Evolutionary conservation across 2,113 vertebrate genomes (phyloP).

Genomic region (Hoplias malabaricus): DNA sequence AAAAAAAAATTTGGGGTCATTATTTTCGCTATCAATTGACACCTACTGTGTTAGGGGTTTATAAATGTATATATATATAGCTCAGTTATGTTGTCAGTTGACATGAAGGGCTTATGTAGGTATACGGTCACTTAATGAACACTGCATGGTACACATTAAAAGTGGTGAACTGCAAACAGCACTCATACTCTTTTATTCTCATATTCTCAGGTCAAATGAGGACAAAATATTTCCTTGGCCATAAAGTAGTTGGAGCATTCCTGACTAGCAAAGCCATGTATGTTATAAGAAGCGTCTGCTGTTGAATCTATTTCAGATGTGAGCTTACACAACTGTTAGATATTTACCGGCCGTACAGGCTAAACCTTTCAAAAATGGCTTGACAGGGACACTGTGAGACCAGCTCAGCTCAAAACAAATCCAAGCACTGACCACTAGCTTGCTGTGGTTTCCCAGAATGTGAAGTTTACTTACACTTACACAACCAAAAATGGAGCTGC

Average conservation of each 20-base stretch:
- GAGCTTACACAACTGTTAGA: not conserved
- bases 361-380: not conserved
- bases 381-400: not conserved
- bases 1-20: no score
- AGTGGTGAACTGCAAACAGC: no score
- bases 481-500: not conserved
- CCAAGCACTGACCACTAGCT: not conserved
- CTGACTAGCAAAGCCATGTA: not conserved
- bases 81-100: no score
- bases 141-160: no score
- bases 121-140: no score
- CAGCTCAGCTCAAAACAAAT: not conserved
- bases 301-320: not conserved
- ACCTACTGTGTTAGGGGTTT: no score
- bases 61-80: no score
- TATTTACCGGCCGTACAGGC: not conserved
- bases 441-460: not conserved
- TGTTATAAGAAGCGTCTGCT: slow-evolving; percentile 1
- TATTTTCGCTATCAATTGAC: no score
- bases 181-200: no score
- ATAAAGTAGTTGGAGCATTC: not conserved
- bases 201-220: slow-evolving; percentile 3
- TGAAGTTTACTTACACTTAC: not conserved
- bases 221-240: not conserved
- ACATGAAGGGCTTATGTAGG: no score